Evolutionary conservation across 35 echinoderm and acorn worm genomes (phyloP), one percentile per base, ranked within the genome.

Genomic region (Ptychodera flava): DNA sequence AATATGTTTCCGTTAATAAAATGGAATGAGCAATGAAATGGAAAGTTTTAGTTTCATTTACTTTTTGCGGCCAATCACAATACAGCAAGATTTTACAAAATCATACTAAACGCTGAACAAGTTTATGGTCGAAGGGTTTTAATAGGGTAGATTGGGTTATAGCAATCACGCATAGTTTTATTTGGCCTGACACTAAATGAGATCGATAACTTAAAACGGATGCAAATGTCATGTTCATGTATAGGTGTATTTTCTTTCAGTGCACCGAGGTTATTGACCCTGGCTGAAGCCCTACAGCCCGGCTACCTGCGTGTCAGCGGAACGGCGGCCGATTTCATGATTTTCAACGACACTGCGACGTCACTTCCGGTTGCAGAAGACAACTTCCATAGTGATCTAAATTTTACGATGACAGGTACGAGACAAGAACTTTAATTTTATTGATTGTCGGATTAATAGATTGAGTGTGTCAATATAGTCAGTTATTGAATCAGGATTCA

Each of bases 321-420:
- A 35, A 83, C 82, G 29, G 37, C 16, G 30, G 82, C 82, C 0
- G 82, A 83, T 36, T 83, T 83, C 30, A 14, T 83, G 37, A 37
- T 36, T 1, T 83, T 36, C 30, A 37, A 12, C 15, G 35, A 83
- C 30, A 31, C 0, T 1, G 6, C 45, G 22, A 64, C 45, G 22
- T 6, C 6, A 6, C 6, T 64, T 12, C 6, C 6, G 6, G 45
- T 64, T 12, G 6, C 6, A 22, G 22, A 64, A 12, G 45, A 22
- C 6, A 22, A 64, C 6, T 64, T 12, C 45, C 6, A 22, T 64
- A 64, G 2, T 14, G 30, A 30, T 37, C 15, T 2, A 36, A 83
- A 83, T 36, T 83, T 28, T n/a, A 83, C 82, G 1, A 83, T 83
- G 82, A 30, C 82, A 37, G 35, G 82, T 83, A 83, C 15, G 80